Base-by-base conservation (phyloP, 2,113 vertebrate species). In the Bufo gargarizans region DNA sequence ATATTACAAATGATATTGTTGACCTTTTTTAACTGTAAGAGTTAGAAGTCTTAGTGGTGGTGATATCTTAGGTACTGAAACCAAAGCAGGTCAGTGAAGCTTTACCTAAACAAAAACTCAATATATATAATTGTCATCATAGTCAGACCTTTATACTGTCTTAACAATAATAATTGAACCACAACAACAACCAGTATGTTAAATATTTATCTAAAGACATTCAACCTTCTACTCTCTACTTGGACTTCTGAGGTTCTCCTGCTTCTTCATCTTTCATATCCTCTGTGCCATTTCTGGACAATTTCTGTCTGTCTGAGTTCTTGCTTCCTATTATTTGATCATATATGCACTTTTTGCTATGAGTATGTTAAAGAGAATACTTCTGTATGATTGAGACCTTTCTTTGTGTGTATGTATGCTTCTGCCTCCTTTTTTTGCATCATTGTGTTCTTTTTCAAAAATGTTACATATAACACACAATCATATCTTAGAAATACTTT, bases 1-100 rank as follows among this genome's bases (percentile, higher is more conserved):
- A 91, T 97, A 94, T 89, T 95, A 94, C 93, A 97, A 97, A 91
- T 93, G 93, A 90, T 0, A 0, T 33, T 84, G 87, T 85, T 0
- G 16, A 77, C n/a, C 49, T 12, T 63, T 63, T 69, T 71, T 33
- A 14, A 82, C 17, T 82, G 17, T 63, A 16, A 17, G 14, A 16
- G 4, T 45, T 82, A 82, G 10, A 17, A 47, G 58, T n/a, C 63
- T n/a, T 84, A 33, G 20, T 71, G 65, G 50, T 82, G 45, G 56
- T 59, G 17, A 9, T 7, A 59, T 16, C 17, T 76, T 59, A 76
- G 19, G 22, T 47, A 61, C 5, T 45, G 71, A 55, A 13, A 72
- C 50, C 22, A 74, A 83, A 53, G 45, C n/a, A 69, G 82, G 61
- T 83, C 49, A 83, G 20, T 84, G 19, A 11, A 59, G 14, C 49